phyloP scores from a whole-genome alignment of 2,113 vertebrate genomes.

The Corydoras maculifer region DNA sequence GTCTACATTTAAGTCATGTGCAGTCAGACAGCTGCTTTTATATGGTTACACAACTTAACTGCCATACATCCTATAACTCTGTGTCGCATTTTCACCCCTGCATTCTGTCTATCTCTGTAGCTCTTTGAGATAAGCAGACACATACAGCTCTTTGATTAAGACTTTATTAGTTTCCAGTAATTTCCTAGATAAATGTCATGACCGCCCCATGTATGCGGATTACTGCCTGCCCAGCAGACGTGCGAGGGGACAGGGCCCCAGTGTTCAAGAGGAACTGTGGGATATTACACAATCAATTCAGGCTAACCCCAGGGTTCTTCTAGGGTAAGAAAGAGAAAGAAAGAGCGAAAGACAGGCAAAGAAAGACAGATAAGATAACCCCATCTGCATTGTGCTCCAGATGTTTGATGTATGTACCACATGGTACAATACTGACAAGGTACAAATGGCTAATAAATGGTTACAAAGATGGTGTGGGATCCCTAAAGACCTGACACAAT shows the following conservation, averaged over 20 bases:
- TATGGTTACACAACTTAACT: no score
- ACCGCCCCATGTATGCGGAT: constrained; percentile 36
- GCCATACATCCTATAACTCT: neutral
- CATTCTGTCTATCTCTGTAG: constrained; percentile 6
- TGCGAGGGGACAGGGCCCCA: constrained; percentile 19
- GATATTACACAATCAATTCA: constrained; percentile 33
- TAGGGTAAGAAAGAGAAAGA: constrained; percentile 6
- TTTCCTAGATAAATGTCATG: constrained; percentile 48
- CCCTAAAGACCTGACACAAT: neutral
- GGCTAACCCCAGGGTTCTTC: neutral
- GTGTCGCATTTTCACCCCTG: neutral
- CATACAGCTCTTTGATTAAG: constrained; percentile 40
- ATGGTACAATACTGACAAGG: no score
- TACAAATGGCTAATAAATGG: neutral
- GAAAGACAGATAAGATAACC: neutral
- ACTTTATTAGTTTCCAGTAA: constrained; percentile 36
- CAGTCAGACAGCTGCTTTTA: no score
- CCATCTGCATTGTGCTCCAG: neutral
- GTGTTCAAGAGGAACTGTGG: constrained; percentile 21
- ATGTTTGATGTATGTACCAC: neutral
- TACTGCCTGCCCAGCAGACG: constrained; percentile 24
- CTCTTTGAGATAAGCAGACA: constrained; percentile 18
- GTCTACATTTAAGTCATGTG: no score
- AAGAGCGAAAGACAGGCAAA: neutral
- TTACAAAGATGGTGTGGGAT: neutral